These are phyloP conservation scores for Parasteatoda lunata DNA, from an alignment of 2,888 invertebrate species.

Conservation along the genomic window DNA sequence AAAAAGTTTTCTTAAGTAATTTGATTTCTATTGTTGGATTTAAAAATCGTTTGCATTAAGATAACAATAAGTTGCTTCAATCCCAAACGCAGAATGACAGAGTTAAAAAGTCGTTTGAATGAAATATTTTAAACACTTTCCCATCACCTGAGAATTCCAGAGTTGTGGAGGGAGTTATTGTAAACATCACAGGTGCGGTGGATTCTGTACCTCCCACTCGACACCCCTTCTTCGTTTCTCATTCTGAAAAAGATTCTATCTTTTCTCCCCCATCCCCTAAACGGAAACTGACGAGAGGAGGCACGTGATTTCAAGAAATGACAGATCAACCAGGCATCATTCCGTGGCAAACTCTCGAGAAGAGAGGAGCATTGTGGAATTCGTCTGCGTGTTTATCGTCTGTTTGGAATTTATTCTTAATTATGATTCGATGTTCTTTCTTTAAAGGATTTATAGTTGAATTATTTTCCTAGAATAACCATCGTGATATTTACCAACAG, in stretches of 20 bases:
- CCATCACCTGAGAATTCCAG: constrained; percentile 46
- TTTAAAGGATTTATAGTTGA: too few species aligned
- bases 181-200: constrained; percentile 56
- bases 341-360: not conserved
- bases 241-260: constrained; percentile 10
- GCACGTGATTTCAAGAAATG: constrained; percentile 30
- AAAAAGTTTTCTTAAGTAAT: not conserved
- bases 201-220: constrained; percentile 9
- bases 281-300: constrained; percentile 19
- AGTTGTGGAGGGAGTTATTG: constrained; percentile 24
- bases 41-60: not conserved
- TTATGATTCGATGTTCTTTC: too few species aligned
- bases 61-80: not conserved
- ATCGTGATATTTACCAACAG: too few species aligned
- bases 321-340: not conserved
- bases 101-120: not conserved
- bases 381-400: not conserved
- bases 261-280: constrained; percentile 3
- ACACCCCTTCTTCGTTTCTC: not conserved
- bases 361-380: not conserved
- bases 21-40: not conserved
- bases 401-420: not conserved
- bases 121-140: constrained; percentile 11
- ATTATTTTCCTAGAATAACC: too few species aligned
- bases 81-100: not conserved